These are phyloP conservation scores for Drosophila erecta DNA, from an alignment of 1,140 invertebrate species.

Conservation along the genomic window DNA sequence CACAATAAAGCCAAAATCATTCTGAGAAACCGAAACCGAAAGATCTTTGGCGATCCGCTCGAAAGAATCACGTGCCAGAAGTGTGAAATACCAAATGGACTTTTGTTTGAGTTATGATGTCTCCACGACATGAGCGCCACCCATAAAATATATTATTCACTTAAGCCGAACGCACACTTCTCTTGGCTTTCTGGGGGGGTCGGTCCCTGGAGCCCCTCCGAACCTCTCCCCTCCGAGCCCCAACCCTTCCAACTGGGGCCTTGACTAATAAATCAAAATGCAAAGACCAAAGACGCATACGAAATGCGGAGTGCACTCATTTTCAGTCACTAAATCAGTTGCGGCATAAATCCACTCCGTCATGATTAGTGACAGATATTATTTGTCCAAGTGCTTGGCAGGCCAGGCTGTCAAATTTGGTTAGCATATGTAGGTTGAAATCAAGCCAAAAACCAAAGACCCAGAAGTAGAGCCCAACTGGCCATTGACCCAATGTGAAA, in stretches of 20 bases:
- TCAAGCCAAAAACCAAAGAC: neutral
- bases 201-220: neutral
- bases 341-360: slow-evolving; percentile 44
- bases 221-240: neutral
- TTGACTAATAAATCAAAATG: slow-evolving; percentile 42
- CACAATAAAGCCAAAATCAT: slow-evolving; percentile 4
- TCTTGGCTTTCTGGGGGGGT: slow-evolving; percentile 8
- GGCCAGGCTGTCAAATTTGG: slow-evolving; percentile 26
- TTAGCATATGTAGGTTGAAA: slow-evolving; percentile 9
- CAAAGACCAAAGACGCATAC: slow-evolving; percentile 37
- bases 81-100: slow-evolving; percentile 51
- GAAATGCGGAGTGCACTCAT: slow-evolving; percentile 38
- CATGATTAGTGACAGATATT: slow-evolving; percentile 50
- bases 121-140: slow-evolving; percentile 39
- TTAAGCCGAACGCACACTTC: slow-evolving; percentile 24
- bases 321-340: slow-evolving; percentile 40
- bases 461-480: neutral
- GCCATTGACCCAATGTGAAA: slow-evolving; percentile 3
- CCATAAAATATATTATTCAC: slow-evolving; percentile 48
- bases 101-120: slow-evolving; percentile 52
- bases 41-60: slow-evolving; percentile 44
- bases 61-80: slow-evolving; percentile 48
- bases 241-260: neutral
- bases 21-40: slow-evolving; percentile 15
- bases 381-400: slow-evolving; percentile 42